Conservation (phyloP, 2,113 vertebrate species). For the Lamprologus callipterus region DNA sequence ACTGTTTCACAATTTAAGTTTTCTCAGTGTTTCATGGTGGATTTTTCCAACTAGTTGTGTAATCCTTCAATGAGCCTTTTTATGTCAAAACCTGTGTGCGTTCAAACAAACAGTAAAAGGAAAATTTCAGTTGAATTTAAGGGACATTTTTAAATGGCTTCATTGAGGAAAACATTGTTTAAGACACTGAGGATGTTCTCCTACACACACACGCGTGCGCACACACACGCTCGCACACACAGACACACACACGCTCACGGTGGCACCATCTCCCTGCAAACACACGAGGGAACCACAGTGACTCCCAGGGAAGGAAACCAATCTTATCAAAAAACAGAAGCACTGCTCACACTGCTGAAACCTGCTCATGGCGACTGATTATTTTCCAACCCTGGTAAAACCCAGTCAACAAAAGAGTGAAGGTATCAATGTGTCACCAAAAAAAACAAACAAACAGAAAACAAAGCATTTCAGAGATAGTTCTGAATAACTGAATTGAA, state of each 20-base stretch:
- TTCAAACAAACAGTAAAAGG: not conserved
- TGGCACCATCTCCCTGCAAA: slow-evolving; percentile 37
- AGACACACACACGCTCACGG: slow-evolving; percentile 13
- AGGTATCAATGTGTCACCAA: not conserved
- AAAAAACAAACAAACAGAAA: not conserved
- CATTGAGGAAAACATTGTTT: slow-evolving; percentile 20
- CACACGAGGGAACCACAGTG: not conserved
- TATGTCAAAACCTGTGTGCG: not conserved
- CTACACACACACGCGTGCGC: not conserved
- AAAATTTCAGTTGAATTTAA: not conserved
- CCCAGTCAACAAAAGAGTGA: not conserved
- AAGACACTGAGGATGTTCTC: not conserved
- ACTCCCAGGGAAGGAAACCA: slow-evolving; percentile 5
- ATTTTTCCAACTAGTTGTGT: not conserved
- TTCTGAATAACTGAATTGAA: not conserved
- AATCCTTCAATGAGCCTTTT: slow-evolving; percentile 12
- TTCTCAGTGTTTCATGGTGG: not conserved
- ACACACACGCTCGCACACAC: not conserved
- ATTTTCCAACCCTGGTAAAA: slow-evolving; percentile 8
- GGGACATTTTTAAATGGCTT: not conserved
- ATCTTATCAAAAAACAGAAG: not conserved
- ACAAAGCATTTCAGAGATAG: not conserved
- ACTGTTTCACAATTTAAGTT: not conserved
- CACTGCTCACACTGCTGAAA: not conserved
- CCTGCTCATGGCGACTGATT: not conserved